A percentile compares a stretch with the other conserved stretches of the same genome.
phyloP scores from a whole-genome alignment of 2,888 invertebrate genomes.

The Lucinisca nassula region DNA sequence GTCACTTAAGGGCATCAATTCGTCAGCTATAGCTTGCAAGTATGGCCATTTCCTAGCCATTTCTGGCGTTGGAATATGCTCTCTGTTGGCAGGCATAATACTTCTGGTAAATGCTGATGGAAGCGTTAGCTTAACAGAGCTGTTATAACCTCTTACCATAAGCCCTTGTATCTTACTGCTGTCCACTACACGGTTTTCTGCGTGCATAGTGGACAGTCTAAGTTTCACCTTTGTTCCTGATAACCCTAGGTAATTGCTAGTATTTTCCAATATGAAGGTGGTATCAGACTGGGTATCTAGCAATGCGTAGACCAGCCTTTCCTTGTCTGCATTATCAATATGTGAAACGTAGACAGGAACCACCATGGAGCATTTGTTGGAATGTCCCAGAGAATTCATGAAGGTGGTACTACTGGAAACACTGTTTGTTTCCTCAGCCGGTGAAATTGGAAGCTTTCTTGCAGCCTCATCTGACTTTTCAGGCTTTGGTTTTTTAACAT shows the following conservation, averaged over 20 bases:
- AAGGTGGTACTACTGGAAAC: not conserved
- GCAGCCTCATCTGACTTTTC: not conserved
- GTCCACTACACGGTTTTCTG: slow-evolving; percentile 22
- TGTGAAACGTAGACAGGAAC: slow-evolving; percentile 65
- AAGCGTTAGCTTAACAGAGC: slow-evolving; percentile 37
- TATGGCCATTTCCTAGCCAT: slow-evolving; percentile 48
- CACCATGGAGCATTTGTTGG: slow-evolving; percentile 33
- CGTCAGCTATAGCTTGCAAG: slow-evolving; percentile 31
- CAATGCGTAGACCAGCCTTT: slow-evolving; percentile 68
- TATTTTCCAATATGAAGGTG: slow-evolving; percentile 55
- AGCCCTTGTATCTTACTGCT: slow-evolving; percentile 41
- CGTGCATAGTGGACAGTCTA: slow-evolving; percentile 60
- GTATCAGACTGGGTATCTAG: slow-evolving; percentile 71
- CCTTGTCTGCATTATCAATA: slow-evolving; percentile 47
- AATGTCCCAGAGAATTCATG: not conserved
- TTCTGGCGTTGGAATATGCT: slow-evolving; percentile 55
- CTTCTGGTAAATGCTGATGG: slow-evolving; percentile 60
- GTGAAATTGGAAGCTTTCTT: not conserved
- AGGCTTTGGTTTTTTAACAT: not conserved
- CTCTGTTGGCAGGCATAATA: slow-evolving; percentile 59
- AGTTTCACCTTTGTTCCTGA: slow-evolving; percentile 34
- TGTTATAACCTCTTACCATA: slow-evolving; percentile 49
- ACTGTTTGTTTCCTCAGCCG: not conserved
- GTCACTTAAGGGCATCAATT: slow-evolving; percentile 31
- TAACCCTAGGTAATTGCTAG: slow-evolving; percentile 40